phyloP scores from a whole-genome alignment of 2,113 vertebrate genomes.

The Eupsittula cactorum region DNA sequence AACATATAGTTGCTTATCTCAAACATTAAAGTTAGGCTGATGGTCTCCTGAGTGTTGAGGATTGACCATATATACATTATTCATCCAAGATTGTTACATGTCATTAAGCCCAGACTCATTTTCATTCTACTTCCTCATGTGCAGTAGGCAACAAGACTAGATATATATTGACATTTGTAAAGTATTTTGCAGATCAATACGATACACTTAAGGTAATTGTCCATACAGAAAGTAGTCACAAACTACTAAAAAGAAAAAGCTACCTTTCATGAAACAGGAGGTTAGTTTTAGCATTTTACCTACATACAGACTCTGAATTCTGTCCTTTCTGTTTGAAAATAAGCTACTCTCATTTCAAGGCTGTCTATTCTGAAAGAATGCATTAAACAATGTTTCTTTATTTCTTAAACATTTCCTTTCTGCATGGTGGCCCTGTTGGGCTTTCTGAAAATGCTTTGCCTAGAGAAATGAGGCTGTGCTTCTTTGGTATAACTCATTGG shows the following conservation, averaged over 20 bases:
- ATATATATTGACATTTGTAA: constrained; percentile 56
- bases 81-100: constrained; percentile 68
- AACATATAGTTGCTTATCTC: constrained; percentile 68
- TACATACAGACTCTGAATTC: not conserved
- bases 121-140: constrained; percentile 47
- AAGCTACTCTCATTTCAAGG: not conserved
- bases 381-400: not conserved
- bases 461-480: not conserved
- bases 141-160: constrained; percentile 35
- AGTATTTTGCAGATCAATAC: constrained; percentile 66
- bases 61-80: constrained; percentile 74
- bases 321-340: not conserved
- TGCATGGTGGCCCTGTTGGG: not conserved
- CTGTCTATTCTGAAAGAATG: not conserved
- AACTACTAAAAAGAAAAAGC: constrained; percentile 16
- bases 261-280: constrained; percentile 3
- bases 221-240: not conserved
- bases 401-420: not conserved
- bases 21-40: constrained; percentile 74
- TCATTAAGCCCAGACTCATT: constrained; percentile 68
- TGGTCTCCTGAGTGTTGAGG: constrained; percentile 55
- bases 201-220: constrained; percentile 58
- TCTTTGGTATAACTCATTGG: not conserved
- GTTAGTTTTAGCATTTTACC: constrained; percentile 23
- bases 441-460: not conserved